Conservation (phyloP, 2,113 vertebrate species). For the Ramphastos sulfuratus region DNA sequence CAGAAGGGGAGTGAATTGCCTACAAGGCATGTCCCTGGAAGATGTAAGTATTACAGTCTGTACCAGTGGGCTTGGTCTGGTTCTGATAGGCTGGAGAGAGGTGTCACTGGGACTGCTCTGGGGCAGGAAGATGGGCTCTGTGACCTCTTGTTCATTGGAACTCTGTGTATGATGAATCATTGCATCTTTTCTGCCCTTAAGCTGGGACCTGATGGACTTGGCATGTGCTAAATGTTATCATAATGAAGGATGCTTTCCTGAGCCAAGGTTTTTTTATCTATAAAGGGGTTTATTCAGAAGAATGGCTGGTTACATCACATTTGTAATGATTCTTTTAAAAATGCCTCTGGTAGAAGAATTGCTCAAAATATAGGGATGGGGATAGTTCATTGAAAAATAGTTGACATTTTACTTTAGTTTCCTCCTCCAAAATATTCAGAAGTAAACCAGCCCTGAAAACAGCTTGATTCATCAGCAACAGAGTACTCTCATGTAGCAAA, state of each 20-base stretch:
- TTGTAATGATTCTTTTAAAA: background rate
- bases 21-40: background rate
- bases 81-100: background rate
- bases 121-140: background rate
- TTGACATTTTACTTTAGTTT: constrained; percentile 3
- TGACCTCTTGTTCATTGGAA: background rate
- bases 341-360: background rate
- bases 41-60: rapidly evolving
- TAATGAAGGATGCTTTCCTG: background rate
- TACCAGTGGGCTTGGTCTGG: background rate
- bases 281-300: background rate
- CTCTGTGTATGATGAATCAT: background rate
- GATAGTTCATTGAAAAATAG: background rate
- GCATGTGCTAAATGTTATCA: background rate
- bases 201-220: background rate
- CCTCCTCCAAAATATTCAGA: constrained; percentile 6
- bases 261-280: background rate
- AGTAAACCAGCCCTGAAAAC: constrained; percentile 23
- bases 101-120: background rate
- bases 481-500: constrained; percentile 18
- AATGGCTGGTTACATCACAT: background rate
- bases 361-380: background rate
- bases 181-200: background rate
- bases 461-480: constrained; percentile 34
- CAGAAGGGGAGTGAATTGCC: background rate